A percentile compares a stretch with the other conserved stretches of the same genome.
Evolutionary conservation across 2,113 vertebrate genomes (phyloP).

Genomic region (Passer domesticus): DNA sequence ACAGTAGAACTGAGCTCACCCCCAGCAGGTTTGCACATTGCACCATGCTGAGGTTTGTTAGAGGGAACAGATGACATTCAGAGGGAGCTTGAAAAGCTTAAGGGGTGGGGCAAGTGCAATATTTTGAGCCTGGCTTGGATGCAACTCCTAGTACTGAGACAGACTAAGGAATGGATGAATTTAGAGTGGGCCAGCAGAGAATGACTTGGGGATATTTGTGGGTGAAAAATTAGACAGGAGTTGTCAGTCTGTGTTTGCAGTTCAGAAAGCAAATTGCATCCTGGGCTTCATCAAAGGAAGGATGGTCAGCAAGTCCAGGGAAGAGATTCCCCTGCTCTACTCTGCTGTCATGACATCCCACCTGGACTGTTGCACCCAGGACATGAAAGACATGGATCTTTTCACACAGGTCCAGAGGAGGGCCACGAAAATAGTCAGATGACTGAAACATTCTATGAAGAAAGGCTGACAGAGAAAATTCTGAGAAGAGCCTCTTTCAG

Average conservation of each 20-base stretch:
- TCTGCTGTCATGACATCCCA: background rate
- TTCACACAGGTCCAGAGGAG: background rate
- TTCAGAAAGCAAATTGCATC: background rate
- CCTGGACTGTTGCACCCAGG: background rate
- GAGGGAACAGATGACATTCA: background rate
- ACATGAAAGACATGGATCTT: background rate
- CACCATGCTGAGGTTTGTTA: background rate
- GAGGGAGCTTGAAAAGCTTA: background rate
- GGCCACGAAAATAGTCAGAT: background rate
- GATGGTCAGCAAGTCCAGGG: background rate
- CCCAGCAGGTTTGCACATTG: background rate
- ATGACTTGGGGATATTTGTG: background rate
- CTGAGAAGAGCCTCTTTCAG: background rate
- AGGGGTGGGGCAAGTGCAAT: background rate
- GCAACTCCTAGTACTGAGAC: background rate
- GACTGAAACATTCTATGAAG: background rate
- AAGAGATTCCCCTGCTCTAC: background rate
- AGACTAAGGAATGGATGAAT: background rate
- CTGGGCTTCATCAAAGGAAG: background rate
- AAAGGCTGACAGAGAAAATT: background rate
- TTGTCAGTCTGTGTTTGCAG: background rate
- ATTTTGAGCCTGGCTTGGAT: background rate
- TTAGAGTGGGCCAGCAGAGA: background rate
- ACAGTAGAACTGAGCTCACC: background rate
- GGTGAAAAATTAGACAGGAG: background rate